Percentiles rank a stretch among this genome's conserved stretches.
Evolutionary conservation across 2,888 invertebrate genomes (phyloP).

Genomic region (Cheilosia urbana): DNA sequence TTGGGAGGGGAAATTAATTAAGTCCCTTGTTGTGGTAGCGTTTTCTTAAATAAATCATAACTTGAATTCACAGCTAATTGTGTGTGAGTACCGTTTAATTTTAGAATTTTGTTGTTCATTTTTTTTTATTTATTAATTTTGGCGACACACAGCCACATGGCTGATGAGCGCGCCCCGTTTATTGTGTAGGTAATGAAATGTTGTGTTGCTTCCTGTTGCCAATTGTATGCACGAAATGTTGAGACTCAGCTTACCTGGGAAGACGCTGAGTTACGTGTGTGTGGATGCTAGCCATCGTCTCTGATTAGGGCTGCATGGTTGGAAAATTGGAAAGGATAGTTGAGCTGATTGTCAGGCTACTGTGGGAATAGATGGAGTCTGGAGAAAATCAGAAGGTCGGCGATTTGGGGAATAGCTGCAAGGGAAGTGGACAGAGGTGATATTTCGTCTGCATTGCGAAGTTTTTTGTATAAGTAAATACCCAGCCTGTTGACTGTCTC

Average conservation of each 20-base stretch:
- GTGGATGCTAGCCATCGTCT: conserved; percentile 4
- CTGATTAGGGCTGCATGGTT: conserved; percentile 4
- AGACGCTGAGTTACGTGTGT: background rate
- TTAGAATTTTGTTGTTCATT: background rate
- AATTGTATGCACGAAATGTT: conserved; percentile 27
- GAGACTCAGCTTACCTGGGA: background rate
- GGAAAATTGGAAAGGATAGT: background rate
- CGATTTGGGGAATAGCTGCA: too few relatives aligned
- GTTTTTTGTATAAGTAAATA: too few relatives aligned
- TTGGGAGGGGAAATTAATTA: conserved; percentile 66
- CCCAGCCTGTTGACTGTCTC: too few relatives aligned
- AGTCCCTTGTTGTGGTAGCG: conserved; percentile 67
- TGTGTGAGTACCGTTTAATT: conserved; percentile 56
- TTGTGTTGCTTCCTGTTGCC: conserved; percentile 63
- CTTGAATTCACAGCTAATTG: conserved; percentile 68
- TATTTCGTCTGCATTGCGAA: too few relatives aligned
- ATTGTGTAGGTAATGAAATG: conserved; percentile 68
- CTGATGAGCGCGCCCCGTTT: conserved; percentile 38
- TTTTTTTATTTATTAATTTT: conserved; percentile 13
- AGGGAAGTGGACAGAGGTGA: too few relatives aligned
- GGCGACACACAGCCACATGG: conserved; percentile 30
- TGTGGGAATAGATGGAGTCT: too few relatives aligned
- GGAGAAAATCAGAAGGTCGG: too few relatives aligned
- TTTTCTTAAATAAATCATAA: conserved; percentile 65
- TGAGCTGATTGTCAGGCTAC: too few relatives aligned